Conservation (phyloP, 2,113 vertebrate species). For the Mirounga angustirostris region DNA sequence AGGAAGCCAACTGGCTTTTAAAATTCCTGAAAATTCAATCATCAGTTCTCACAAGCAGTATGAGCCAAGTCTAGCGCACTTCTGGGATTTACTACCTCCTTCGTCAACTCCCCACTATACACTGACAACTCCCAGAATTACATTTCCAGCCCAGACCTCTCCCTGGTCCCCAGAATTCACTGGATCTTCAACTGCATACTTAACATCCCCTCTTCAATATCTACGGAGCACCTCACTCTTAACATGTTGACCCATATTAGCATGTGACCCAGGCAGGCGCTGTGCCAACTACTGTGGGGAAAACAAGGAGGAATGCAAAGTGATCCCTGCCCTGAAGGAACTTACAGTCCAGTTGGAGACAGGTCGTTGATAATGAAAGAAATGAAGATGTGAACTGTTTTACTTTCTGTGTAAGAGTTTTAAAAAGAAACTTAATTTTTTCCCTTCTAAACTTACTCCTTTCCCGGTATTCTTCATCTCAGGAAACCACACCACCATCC, state of each 20-base stretch:
- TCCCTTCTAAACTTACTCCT: background rate
- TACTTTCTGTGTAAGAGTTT: background rate
- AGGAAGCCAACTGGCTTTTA: background rate
- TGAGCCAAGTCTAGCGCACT: background rate
- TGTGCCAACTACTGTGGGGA: background rate
- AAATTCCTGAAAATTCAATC: background rate
- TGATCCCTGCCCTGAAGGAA: background rate
- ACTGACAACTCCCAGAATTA: background rate
- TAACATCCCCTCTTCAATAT: background rate
- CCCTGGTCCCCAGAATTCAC: background rate
- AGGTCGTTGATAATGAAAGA: background rate
- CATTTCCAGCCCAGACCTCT: background rate
- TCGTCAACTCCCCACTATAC: background rate
- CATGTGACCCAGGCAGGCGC: background rate
- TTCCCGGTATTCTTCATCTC: background rate
- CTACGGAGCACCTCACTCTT: background rate
- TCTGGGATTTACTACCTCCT: background rate
- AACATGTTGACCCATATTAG: background rate
- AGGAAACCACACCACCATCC: background rate
- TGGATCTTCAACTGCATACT: background rate
- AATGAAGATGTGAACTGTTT: background rate
- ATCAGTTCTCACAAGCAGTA: background rate
- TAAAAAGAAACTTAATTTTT: background rate
- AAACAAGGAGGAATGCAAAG: background rate
- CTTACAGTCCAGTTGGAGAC: background rate